Evolutionary conservation across 2,797 vertebrate genomes (phyloP).

Genomic region (Ara ararauna): DNA sequence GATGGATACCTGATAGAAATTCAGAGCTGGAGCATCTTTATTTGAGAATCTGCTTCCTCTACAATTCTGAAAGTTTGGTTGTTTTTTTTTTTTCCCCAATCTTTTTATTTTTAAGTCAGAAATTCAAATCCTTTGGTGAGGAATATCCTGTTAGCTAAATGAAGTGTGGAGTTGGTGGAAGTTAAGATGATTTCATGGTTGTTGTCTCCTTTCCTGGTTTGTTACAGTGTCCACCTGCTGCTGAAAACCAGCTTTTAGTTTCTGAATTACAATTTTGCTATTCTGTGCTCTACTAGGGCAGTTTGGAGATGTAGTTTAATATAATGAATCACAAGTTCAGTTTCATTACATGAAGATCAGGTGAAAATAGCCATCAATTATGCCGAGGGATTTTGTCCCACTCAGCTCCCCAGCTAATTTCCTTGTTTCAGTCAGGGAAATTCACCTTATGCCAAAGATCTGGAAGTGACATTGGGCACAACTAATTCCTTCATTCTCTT

Average conservation of each 20-base stretch:
- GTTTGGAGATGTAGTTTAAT: constrained; percentile 5
- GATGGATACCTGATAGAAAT: neutral
- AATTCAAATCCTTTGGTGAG: neutral
- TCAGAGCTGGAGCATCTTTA: neutral
- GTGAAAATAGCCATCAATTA: neutral
- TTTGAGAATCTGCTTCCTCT: neutral
- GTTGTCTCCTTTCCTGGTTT: neutral
- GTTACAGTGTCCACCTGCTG: neutral
- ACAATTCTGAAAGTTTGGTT: neutral
- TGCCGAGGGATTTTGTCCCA: neutral
- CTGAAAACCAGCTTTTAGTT: neutral
- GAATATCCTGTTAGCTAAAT: neutral
- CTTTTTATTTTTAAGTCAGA: neutral
- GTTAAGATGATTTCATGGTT: neutral
- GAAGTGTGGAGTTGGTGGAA: neutral
- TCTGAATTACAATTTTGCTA: neutral
- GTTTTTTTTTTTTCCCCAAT: neutral
- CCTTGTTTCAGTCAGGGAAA: neutral
- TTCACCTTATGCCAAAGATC: neutral
- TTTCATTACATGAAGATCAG: neutral
- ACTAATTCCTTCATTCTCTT: neutral
- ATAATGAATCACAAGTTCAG: constrained; percentile 10
- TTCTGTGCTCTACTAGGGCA: neutral
- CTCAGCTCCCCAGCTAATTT: neutral
- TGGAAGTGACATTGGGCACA: neutral